Evolutionary conservation across 2,888 invertebrate species (phyloP).

Genomic region (Allygus modestus): DNA sequence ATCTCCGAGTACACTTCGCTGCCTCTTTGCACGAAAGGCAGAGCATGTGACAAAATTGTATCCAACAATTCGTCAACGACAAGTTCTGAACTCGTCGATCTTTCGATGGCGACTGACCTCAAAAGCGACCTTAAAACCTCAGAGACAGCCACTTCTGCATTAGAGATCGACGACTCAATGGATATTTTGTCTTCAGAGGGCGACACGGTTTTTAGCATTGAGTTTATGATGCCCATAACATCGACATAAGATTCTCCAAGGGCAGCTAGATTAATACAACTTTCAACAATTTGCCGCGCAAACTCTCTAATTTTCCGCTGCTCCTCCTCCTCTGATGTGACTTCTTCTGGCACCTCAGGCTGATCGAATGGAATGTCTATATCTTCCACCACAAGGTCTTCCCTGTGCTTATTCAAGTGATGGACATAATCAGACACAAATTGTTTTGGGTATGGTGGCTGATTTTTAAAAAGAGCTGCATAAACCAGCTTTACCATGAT

Average conservation of each 20-base stretch:
- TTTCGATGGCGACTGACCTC: neutral
- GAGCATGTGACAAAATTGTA: neutral
- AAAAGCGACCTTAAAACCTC: conserved; percentile 1
- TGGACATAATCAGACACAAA: conserved; percentile 10
- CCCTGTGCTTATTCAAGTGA: conserved; percentile 10
- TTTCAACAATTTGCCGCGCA: conserved; percentile 5
- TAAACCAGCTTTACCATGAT: conserved; percentile 11
- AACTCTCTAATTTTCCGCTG: neutral
- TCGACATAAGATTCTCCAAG: conserved; percentile 4
- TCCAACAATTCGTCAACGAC: neutral
- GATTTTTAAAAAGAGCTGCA: conserved; percentile 14
- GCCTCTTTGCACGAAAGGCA: neutral
- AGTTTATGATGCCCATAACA: conserved; percentile 10
- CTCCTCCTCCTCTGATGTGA: conserved; percentile 3
- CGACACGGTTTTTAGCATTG: neutral
- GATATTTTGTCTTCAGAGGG: neutral
- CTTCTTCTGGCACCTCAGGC: neutral
- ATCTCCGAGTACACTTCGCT: neutral
- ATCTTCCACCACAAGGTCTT: conserved; percentile 4
- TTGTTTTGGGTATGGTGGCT: neutral
- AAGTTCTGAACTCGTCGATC: neutral
- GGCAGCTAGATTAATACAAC: neutral
- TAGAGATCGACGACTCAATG: neutral
- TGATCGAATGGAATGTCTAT: conserved; percentile 19
- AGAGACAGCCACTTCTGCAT: neutral